Conservation (phyloP, 2,797 vertebrate species). For the Melanogrammus aeglefinus region DNA sequence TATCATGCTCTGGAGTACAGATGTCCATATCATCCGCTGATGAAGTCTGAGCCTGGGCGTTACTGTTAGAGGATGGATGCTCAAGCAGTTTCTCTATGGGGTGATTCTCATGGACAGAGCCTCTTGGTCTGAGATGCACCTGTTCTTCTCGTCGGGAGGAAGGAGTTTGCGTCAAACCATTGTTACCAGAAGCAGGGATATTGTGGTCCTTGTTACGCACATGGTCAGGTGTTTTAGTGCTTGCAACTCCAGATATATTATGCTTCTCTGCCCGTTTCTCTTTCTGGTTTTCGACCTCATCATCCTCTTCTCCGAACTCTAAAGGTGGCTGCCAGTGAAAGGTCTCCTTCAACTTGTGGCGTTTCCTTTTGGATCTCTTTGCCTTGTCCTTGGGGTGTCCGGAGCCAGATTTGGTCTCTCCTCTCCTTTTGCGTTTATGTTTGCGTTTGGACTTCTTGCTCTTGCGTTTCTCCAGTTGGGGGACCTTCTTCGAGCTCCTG, state of each 20-base stretch:
- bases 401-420: conserved; percentile 65
- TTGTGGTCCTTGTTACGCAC: conserved; percentile 42
- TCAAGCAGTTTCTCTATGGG: conserved; percentile 46
- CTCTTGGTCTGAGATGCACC: conserved; percentile 35
- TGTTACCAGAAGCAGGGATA: conserved; percentile 47
- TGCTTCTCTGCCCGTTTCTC: conserved; percentile 42
- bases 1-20: conserved; percentile 81
- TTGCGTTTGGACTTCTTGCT: conserved; percentile 81
- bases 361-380: conserved; percentile 88
- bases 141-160: conserved; percentile 41
- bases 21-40: conserved; percentile 86
- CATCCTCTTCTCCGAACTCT: conserved; percentile 93
- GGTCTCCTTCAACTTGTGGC: conserved; percentile 84
- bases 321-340: conserved; percentile 98
- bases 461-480: conserved; percentile 58
- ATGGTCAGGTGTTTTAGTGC: conserved; percentile 48
- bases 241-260: conserved; percentile 23
- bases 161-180: conserved; percentile 14
- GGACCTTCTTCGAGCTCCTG: conserved; percentile 46
- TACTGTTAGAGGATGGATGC: conserved; percentile 33
- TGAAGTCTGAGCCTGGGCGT: conserved; percentile 57
- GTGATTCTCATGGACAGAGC: conserved; percentile 46
- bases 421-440: conserved; percentile 77
- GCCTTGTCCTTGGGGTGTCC: conserved; percentile 78
- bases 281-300: conserved; percentile 75